Evolutionary conservation across 2,888 invertebrate species (phyloP).

Genomic region (Lordiphosa fenestrarum): DNA sequence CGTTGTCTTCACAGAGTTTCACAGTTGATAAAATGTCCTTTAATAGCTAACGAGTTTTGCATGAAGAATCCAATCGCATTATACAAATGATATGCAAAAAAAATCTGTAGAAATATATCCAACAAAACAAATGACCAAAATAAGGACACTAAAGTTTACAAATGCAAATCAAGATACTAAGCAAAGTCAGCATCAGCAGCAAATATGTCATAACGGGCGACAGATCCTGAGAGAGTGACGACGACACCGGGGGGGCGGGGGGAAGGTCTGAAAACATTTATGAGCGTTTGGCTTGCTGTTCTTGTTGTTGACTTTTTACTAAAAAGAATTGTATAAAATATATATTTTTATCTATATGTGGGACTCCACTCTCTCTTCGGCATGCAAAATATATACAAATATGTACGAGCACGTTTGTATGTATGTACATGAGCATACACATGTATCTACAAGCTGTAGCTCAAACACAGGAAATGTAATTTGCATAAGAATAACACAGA

Average conservation of each 20-base stretch:
- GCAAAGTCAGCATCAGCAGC: constrained; percentile 60
- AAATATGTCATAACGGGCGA: constrained; percentile 67
- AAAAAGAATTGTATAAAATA: constrained; percentile 66
- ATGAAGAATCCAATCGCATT: too few relatives aligned
- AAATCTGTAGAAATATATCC: neutral
- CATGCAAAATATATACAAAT: constrained; percentile 51
- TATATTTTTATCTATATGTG: constrained; percentile 58
- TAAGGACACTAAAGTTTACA: constrained; percentile 66
- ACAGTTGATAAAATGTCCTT: too few relatives aligned
- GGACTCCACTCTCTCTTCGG: constrained; percentile 9
- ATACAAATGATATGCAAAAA: too few relatives aligned
- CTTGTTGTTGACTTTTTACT: constrained; percentile 68
- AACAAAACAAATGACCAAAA: constrained; percentile 43
- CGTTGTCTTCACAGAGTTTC: too few relatives aligned
- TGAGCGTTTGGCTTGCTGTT: constrained; percentile 49
- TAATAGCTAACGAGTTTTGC: too few relatives aligned
- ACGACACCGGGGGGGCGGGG: too few relatives aligned
- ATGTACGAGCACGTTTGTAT: neutral
- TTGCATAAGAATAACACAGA: constrained; percentile 71
- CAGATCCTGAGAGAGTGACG: constrained; percentile 12
- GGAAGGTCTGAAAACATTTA: constrained; percentile 51
- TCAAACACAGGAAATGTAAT: constrained; percentile 74
- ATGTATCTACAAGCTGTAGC: constrained; percentile 73
- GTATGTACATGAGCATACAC: constrained; percentile 36
- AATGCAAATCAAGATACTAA: constrained; percentile 71